A percentile compares a stretch with the other conserved stretches of the same genome.
Conservation (phyloP, 2,113 vertebrate genomes). For the Campylorhamphus procurvoides region DNA sequence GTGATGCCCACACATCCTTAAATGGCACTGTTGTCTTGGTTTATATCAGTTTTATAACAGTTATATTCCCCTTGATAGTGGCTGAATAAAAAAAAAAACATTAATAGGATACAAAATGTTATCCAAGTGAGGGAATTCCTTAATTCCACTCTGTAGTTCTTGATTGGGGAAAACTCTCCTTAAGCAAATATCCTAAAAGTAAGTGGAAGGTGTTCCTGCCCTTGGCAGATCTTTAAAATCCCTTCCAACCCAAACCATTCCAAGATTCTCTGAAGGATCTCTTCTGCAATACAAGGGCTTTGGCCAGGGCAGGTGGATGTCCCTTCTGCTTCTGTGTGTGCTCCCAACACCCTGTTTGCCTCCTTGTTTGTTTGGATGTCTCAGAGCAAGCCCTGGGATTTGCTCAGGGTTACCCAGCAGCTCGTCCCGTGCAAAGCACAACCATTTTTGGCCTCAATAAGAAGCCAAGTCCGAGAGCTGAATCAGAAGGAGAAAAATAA, state of each 20-base stretch:
- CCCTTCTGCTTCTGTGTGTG: not conserved
- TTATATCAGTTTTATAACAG: not conserved
- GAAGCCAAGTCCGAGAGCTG: not conserved
- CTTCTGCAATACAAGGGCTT: not conserved
- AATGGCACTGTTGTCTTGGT: rapidly evolving
- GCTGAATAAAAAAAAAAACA: not conserved
- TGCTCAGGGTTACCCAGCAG: not conserved
- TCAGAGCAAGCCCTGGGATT: not conserved
- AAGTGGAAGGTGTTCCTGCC: not conserved
- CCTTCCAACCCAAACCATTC: not conserved
- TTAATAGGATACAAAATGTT: not conserved
- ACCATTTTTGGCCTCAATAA: not conserved
- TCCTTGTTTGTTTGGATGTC: not conserved
- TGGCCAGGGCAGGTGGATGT: not conserved
- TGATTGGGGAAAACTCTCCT: not conserved
- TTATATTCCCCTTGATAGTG: too few species aligned
- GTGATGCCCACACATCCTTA: not conserved
- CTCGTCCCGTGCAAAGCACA: not conserved
- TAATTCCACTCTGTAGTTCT: not conserved
- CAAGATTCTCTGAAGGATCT: rapidly evolving
- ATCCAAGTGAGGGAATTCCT: not conserved
- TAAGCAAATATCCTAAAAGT: not conserved
- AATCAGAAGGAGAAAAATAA: not conserved
- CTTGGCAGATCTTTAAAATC: not conserved
- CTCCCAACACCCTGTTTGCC: not conserved